phyloP scores from a whole-genome alignment of 2,888 invertebrate genomes.

The Clivina fossor region DNA sequence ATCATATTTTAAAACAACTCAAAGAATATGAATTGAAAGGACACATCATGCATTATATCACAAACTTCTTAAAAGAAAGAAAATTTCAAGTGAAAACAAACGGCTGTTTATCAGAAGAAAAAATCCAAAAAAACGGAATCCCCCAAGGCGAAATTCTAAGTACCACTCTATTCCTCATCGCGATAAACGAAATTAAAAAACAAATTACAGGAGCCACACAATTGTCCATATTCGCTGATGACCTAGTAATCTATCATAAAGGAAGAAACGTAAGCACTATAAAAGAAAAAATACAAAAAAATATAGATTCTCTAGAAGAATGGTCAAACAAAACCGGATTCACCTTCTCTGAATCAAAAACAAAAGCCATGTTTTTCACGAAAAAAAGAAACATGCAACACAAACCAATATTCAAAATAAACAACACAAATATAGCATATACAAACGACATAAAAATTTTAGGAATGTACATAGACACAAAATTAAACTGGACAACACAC shows the following conservation, averaged over 20 bases:
- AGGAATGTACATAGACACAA: too few relatives aligned
- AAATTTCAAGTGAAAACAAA: slow-evolving; percentile 5
- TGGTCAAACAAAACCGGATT: too few relatives aligned
- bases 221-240: slow-evolving; percentile 1
- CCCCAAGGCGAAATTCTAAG: slow-evolving; percentile 17
- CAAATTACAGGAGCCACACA: not conserved
- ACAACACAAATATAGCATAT: too few relatives aligned
- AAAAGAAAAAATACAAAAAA: too few relatives aligned
- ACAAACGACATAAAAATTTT: too few relatives aligned
- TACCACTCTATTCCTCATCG: slow-evolving; percentile 1
- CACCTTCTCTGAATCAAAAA: too few relatives aligned
- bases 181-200: slow-evolving; percentile 4
- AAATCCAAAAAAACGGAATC: slow-evolving; percentile 12
- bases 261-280: too few relatives aligned
- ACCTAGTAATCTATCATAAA: slow-evolving; percentile 4
- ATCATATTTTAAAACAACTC: slow-evolving; percentile 6
- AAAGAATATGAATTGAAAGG: slow-evolving; percentile 1
- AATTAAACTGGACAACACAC: too few relatives aligned
- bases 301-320: too few relatives aligned
- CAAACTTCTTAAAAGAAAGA: slow-evolving; percentile 5
- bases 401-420: too few relatives aligned
- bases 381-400: too few relatives aligned
- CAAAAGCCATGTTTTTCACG: too few relatives aligned
- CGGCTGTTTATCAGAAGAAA: slow-evolving; percentile 3
- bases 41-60: not conserved